Evolutionary conservation across 2,888 invertebrate genomes (phyloP), one percentile per base, ranked within the genome.

Genomic region (Andricus curvator): DNA sequence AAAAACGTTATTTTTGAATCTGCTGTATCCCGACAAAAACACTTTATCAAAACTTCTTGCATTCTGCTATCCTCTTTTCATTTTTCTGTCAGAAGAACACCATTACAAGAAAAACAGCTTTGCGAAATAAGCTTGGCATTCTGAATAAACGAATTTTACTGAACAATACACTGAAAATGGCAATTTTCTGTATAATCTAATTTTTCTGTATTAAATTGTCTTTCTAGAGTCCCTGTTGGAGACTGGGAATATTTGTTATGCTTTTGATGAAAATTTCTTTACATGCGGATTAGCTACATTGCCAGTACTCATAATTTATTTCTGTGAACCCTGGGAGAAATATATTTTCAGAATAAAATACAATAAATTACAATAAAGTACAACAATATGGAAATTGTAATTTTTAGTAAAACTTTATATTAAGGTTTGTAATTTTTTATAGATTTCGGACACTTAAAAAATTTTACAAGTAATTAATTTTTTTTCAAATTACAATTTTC

Each of bases 91-190:
- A 20, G 70, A 8, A 15, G 4, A 62, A 62, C 15, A 25, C 29
- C 33, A 48, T 74, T 56, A 74, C 70, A 33, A 48, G 25, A 15
- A 51, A 25, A 70, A 74, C 4, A 74, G 56, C 29, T 74, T 74
- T 33, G 11, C 20, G 29, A 74, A 74, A 74, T 74, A 74, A 74
- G 29, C 70, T 51, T 56, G 51, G 25, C 29, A 70, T 70, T 48
- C 44, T 5, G 51, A 70, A 29, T 51, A 70, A 56, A 70, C 56
- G 25, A 70, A 48, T 70, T 51, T 51, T 9, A 15, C n/a, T 33
- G 25, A 44, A 68, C 48, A 68, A 48, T 25, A 48, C 48, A 17
- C 11, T 33, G 29, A 8, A 65, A 33, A 65, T 25, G 17, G 68
- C 48, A 68, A 68, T 68, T 68, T 48, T 8, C 22, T 68, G 48